phyloP scores from a whole-genome alignment of 1,140 invertebrate genomes.

The Holotrichia oblita region DNA sequence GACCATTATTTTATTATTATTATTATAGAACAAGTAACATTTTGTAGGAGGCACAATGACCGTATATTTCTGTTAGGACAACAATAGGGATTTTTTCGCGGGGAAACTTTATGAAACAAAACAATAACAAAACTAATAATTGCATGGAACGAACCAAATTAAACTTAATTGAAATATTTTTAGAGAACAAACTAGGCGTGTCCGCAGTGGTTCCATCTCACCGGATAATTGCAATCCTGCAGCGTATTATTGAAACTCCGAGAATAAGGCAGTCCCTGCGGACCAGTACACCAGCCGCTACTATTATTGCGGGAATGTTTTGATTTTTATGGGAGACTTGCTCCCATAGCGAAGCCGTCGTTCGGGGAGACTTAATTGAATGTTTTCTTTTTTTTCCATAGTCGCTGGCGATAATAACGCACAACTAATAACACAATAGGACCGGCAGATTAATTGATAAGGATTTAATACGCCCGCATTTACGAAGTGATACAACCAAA shows the following conservation, averaged over 20 bases:
- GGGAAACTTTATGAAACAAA: too few relatives aligned
- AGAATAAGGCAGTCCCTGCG: not conserved
- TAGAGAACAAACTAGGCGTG: not conserved
- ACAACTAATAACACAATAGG: constrained; percentile 1
- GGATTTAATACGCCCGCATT: not conserved
- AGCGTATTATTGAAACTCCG: not conserved
- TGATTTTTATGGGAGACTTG: constrained; percentile 41
- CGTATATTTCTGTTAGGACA: too few relatives aligned
- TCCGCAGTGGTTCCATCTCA: not conserved
- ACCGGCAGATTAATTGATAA: constrained; percentile 26
- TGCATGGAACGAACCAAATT: too few relatives aligned
- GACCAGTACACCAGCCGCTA: not conserved
- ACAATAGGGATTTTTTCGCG: too few relatives aligned
- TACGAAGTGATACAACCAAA: not conserved
- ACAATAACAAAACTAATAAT: too few relatives aligned
- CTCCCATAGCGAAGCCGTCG: not conserved
- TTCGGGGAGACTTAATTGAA: constrained; percentile 24
- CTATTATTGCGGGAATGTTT: constrained; percentile 36
- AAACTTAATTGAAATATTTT: too few relatives aligned
- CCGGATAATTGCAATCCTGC: not conserved
- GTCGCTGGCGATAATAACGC: not conserved
- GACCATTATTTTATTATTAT: too few relatives aligned
- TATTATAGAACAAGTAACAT: too few relatives aligned
- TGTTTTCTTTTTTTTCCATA: constrained; percentile 15
- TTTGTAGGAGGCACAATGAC: too few relatives aligned